Evolutionary conservation across 2,797 vertebrate genomes (phyloP), one percentile per base, ranked within the genome.

Genomic region (Neopelma chrysocephalum): DNA sequence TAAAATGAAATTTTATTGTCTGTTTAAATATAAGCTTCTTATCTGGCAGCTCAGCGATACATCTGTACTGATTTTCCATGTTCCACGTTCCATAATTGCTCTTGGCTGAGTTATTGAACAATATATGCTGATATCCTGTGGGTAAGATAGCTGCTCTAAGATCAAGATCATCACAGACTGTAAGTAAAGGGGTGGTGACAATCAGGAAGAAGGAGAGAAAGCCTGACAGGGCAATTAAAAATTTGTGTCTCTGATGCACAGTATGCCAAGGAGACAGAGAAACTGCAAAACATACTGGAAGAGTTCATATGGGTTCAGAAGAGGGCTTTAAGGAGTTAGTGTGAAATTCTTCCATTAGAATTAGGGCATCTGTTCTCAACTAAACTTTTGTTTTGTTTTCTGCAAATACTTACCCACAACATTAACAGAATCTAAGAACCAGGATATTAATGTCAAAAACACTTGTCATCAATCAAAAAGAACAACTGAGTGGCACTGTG

Each of bases 381-480:
- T 68, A 81, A 42, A 76, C 31, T 87, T 91, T 81, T 76, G 40
- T 50, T 80, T 73, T 77, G 61, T 79, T 95, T 87, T 76, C 81
- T 89, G 79, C 56, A 72, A 88, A 82, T 62, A 62, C 62, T 77
- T 79, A 45, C 32, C 45, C 79, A 38, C 66, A 87, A 58, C 68
- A 73, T 82, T 82, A 79, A 69, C 54, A 82, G 87, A 95, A 65
- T 70, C 73, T 88, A 89, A 66, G 80, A 87, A 83, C 12, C 29
- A 50, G 61, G 47, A 87, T 72, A 84, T 79, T 87, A 62, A 72
- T 6, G 29, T 89, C 56, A 66, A 85, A 92, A 89, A 19, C 78
- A 38, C 36, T 90, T 89, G 86, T 84, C 81, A 68, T 91, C 90
- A 89, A 26, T 50, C 75, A 80, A 42, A 34, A 29, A 82, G 78